Evolutionary conservation across 2,113 vertebrate genomes (phyloP).

Genomic region (Phrynosoma blainvillii): DNA sequence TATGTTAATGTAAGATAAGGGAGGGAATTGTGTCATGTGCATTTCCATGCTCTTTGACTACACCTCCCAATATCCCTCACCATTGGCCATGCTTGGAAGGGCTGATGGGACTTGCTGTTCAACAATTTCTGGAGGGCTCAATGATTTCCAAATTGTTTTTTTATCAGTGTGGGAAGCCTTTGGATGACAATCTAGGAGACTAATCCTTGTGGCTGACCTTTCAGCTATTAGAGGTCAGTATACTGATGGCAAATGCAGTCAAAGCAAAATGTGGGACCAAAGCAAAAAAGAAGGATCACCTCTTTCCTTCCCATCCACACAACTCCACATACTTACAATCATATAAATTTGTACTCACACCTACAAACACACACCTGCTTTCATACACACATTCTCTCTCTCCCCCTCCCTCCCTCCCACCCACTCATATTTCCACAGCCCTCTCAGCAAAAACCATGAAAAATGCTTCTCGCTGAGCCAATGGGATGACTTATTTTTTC

Average conservation of each 20-base stretch:
- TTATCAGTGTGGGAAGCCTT: too few species aligned
- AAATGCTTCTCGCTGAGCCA: too few species aligned
- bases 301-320: not conserved
- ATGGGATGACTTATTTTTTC: too few species aligned
- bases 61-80: too few species aligned
- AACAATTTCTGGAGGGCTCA: too few species aligned
- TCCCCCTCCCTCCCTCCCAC: not conserved
- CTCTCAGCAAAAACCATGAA: not conserved
- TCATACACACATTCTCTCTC: too few species aligned
- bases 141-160: too few species aligned
- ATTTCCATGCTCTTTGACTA: too few species aligned
- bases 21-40: not conserved
- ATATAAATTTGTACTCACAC: not conserved
- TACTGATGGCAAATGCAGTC: too few species aligned
- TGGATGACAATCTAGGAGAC: not conserved
- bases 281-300: not conserved
- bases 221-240: not conserved
- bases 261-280: not conserved
- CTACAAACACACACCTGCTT: too few species aligned
- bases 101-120: too few species aligned
- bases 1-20: constrained; percentile 55
- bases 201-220: not conserved
- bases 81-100: too few species aligned
- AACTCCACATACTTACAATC: not conserved
- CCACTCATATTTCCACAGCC: not conserved